phyloP scores from a whole-genome alignment of 2,888 invertebrate species.

The Philonicus albiceps region DNA sequence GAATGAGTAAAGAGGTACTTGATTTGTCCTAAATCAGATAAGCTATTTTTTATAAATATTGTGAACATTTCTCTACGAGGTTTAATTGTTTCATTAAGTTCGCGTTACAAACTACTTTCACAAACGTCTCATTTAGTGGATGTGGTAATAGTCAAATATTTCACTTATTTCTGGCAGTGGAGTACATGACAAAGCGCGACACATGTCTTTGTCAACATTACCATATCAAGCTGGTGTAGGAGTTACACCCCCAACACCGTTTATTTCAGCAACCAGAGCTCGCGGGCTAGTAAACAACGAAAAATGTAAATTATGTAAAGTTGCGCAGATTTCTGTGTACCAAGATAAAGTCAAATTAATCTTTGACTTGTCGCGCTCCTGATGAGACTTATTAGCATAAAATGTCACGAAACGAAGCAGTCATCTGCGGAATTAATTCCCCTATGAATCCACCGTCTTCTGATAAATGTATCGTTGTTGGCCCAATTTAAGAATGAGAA shows the following conservation, averaged over 20 bases:
- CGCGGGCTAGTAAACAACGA: not conserved
- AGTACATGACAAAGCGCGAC: not conserved
- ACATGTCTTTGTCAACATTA: not conserved
- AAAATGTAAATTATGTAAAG: not conserved
- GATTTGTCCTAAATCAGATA: too few species aligned
- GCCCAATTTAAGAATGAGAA: slow-evolving; percentile 10
- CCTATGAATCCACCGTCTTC: not conserved
- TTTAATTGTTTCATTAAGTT: not conserved
- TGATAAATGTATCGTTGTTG: slow-evolving; percentile 18
- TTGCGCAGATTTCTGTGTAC: not conserved
- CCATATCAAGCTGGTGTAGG: not conserved
- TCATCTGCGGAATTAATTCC: not conserved
- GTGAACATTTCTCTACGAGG: not conserved
- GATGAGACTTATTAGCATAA: slow-evolving; percentile 15
- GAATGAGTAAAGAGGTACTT: too few species aligned
- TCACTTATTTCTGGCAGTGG: not conserved
- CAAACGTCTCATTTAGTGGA: not conserved
- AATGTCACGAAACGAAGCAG: not conserved
- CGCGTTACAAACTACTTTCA: not conserved
- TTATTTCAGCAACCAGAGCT: not conserved
- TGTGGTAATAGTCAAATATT: not conserved
- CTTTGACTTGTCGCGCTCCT: not conserved
- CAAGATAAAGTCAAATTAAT: not conserved
- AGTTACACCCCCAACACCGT: not conserved
- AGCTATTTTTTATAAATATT: not conserved